Base-by-base conservation (phyloP, 2,113 vertebrate species). In the Phoenicopterus ruber region DNA sequence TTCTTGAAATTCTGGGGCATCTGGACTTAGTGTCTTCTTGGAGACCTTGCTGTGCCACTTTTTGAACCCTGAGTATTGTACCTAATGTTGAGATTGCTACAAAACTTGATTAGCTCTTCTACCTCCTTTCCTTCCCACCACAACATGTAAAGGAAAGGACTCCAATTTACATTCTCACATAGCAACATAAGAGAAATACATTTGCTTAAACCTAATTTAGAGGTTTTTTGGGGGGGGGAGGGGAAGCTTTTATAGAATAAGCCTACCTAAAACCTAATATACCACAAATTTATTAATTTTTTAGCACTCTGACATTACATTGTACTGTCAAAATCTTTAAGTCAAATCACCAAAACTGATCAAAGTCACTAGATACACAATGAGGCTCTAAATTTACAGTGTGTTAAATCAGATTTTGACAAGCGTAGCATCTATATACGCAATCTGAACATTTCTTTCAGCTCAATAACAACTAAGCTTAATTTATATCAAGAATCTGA, bases 171-270 rank as follows among this genome's bases (percentile, higher is more conserved):
- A 18, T 79, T 28, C 36, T 61, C 20, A 55, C 55, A 67, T 1
- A 65, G 59, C 25, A 86, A 34, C 16, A 59, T 32, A 55, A 34
- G 16, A 83, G 6, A 81, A 83, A 88, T 6, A 46, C 17, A 13
- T 20, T n/a, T 14, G 13, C 49, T 65, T 50, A 72, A 88, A 63
- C 14, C 26, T 40, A 49, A 57, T 12, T 36, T 26, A 11, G 5
- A 17, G 14, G n/a, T n/a, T 46, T 81, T 31, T 1, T 2, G 3
- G 11, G 9, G 16, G 7, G 5, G 1, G 18, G 7, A 5, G 2
- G 1, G 3, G 10, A 32, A 55, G 8, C 18, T 73, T 55, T 55
- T 46, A 10, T 1, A 65, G 28, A 58, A 46, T 17, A 73, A 73
- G 28, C 13, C 29, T 74, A 62, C 7, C 24, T 61, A 86, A 77